Percentiles rank a stretch among this genome's conserved stretches.
Conservation (phyloP, 2,888 invertebrate species). For the Euplexia lucipara region DNA sequence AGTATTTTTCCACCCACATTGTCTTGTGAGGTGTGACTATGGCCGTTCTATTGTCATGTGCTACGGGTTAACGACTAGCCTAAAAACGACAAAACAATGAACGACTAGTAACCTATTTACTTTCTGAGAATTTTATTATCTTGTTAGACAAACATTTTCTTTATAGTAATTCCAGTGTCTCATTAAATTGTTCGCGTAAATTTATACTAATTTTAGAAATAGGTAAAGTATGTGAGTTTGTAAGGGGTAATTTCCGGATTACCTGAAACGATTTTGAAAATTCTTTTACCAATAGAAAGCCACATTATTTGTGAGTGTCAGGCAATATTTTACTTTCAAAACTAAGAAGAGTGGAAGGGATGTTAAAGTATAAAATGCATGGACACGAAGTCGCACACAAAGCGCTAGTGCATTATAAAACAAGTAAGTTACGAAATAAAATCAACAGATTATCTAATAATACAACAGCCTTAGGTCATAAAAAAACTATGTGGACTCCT, state of each 20-base stretch:
- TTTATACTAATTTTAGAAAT: too few species aligned
- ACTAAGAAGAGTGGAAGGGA: too few species aligned
- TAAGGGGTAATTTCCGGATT: too few species aligned
- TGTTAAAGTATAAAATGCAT: too few species aligned
- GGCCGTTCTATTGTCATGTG: neutral
- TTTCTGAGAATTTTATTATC: conserved; percentile 18
- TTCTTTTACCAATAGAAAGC: too few species aligned
- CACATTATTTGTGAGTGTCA: too few species aligned
- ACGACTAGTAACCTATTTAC: conserved; percentile 36
- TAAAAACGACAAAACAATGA: conserved; percentile 15
- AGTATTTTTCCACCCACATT: conserved; percentile 11
- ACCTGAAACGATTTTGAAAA: too few species aligned
- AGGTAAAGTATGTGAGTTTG: too few species aligned
- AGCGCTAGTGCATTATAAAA: neutral
- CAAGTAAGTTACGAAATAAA: neutral
- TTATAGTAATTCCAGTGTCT: conserved; percentile 2
- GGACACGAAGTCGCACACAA: too few species aligned
- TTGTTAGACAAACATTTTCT: conserved; percentile 5
- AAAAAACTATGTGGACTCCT: too few species aligned
- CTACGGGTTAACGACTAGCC: conserved; percentile 26
- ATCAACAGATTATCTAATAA: neutral
- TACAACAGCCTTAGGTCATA: neutral
- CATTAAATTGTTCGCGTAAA: conserved; percentile 7
- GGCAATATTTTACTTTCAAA: too few species aligned
- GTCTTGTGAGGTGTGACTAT: conserved; percentile 8